Percentiles rank a stretch among this genome's conserved stretches.
These are phyloP conservation scores for Gallinago media DNA, from an alignment of 2,113 vertebrate species.

Conservation along the genomic window DNA sequence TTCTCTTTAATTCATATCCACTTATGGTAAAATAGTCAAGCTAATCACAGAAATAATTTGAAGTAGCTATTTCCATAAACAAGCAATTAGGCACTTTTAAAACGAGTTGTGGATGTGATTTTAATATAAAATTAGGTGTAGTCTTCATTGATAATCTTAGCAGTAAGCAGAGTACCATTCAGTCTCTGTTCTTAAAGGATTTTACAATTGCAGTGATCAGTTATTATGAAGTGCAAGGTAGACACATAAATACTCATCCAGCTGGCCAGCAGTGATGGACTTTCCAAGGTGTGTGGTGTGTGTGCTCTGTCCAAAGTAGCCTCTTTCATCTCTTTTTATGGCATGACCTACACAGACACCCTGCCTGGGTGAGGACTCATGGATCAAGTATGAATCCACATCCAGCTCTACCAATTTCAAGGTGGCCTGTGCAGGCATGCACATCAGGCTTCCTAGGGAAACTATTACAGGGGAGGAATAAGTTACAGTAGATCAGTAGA, in stretches of 20 bases:
- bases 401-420: background rate
- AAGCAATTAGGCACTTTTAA: constrained; percentile 21
- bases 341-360: background rate
- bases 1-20: constrained; percentile 30
- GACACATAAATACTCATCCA: background rate
- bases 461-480: background rate
- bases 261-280: background rate
- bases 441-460: background rate
- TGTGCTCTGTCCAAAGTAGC: background rate
- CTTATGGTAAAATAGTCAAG: constrained; percentile 4
- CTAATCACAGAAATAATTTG: constrained; percentile 30
- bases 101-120: constrained; percentile 10
- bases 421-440: background rate
- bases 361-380: background rate
- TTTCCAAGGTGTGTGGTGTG: background rate
- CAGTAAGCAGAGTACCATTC: background rate
- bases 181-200: background rate
- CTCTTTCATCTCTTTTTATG: background rate
- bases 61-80: constrained; percentile 49
- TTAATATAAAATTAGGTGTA: constrained; percentile 8
- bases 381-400: background rate
- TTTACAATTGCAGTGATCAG: background rate
- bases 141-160: background rate
- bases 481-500: background rate
- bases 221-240: background rate